Evolutionary conservation across 1,140 invertebrate species (phyloP).

Genomic region (Aphidius gifuensis): DNA sequence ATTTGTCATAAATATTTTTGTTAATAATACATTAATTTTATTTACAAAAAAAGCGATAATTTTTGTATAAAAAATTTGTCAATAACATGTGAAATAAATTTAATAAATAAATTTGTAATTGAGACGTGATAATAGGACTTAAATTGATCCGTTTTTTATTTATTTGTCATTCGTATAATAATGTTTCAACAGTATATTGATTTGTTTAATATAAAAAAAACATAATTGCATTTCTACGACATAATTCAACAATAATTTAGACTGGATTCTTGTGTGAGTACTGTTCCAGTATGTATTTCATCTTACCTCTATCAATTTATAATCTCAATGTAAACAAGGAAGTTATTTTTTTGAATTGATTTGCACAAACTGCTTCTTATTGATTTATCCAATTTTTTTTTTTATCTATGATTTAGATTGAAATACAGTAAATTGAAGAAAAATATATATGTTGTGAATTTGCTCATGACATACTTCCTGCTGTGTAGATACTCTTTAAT

Average conservation of each 20-base stretch:
- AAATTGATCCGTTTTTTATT: neutral
- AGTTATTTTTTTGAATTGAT: conserved; percentile 42
- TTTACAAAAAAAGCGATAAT: no score
- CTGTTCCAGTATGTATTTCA: conserved; percentile 5
- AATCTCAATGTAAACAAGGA: conserved; percentile 37
- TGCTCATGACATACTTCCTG: no score
- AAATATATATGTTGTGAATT: no score
- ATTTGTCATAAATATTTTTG: no score
- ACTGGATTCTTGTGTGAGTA: conserved; percentile 33
- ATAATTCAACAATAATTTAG: conserved; percentile 42
- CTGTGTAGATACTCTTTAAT: no score
- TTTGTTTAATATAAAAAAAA: conserved; percentile 31
- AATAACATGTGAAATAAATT: neutral
- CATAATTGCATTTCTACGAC: conserved; percentile 41
- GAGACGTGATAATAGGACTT: conserved; percentile 4
- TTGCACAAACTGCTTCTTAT: conserved; percentile 5
- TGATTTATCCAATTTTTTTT: no score
- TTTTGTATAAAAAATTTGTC: neutral
- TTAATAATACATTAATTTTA: no score
- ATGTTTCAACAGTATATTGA: neutral
- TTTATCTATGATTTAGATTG: no score
- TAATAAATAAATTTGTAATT: neutral
- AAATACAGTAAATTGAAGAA: no score
- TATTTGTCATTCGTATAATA: neutral
- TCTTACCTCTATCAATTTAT: conserved; percentile 8